These are phyloP conservation scores for Todiramphus chloris DNA, from an alignment of 2,113 vertebrate species.

Conservation along the genomic window DNA sequence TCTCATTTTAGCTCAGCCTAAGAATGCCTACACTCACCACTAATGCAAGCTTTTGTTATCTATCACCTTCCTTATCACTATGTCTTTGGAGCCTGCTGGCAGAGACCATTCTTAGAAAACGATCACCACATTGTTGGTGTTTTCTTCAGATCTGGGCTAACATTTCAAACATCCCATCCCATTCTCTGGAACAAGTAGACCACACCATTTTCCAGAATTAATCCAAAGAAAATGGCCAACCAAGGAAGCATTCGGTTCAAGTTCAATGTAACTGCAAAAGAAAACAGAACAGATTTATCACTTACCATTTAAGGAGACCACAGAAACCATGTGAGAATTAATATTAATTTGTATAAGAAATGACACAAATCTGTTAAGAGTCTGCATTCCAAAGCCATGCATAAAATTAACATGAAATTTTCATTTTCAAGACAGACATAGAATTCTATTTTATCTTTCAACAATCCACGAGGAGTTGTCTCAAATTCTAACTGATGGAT, in stretches of 20 bases:
- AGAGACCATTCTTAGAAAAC: background rate
- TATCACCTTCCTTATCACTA: background rate
- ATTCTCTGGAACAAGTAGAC: conserved; percentile 77
- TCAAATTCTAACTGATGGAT: background rate
- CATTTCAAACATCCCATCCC: conserved; percentile 68
- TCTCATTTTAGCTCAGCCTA: background rate
- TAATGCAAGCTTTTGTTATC: background rate
- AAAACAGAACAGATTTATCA: background rate
- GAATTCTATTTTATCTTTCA: background rate
- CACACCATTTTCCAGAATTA: conserved; percentile 81
- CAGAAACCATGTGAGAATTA: background rate
- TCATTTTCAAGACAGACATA: background rate
- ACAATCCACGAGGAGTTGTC: background rate
- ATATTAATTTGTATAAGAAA: background rate
- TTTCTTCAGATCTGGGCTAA: conserved; percentile 10
- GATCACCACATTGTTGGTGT: background rate
- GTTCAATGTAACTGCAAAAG: conserved; percentile 87
- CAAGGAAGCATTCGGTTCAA: conserved; percentile 81
- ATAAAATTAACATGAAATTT: background rate
- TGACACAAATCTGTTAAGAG: background rate
- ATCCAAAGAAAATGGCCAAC: conserved; percentile 80
- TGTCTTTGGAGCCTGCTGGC: background rate
- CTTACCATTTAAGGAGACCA: background rate
- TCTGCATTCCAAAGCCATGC: background rate
- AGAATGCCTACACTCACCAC: background rate